These are phyloP conservation scores for Cryptoprocta ferox DNA, from an alignment of 2,797 vertebrate genomes.

Conservation along the genomic window DNA sequence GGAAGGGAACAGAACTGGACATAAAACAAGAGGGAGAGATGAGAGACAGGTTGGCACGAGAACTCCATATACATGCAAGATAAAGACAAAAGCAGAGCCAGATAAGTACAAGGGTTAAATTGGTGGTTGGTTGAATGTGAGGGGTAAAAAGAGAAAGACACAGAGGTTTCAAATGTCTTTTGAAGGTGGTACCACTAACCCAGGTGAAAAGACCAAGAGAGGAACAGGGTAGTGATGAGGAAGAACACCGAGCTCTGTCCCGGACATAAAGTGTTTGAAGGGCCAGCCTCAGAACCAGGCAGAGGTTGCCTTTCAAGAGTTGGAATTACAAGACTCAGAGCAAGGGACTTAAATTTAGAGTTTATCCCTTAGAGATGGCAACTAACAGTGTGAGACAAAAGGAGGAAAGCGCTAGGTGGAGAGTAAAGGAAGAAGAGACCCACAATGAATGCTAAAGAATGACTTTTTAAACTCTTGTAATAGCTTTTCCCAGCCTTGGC, in stretches of 20 bases:
- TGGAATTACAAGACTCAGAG: neutral
- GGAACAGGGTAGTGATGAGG: accelerated
- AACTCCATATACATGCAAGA: neutral
- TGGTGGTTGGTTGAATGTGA: neutral
- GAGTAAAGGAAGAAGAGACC: neutral
- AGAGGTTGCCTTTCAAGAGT: neutral
- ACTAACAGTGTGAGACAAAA: neutral
- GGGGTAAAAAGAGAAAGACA: neutral
- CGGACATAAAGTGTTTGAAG: neutral
- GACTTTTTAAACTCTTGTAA: neutral
- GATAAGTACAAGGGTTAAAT: neutral
- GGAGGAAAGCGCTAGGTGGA: neutral
- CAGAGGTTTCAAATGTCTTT: neutral
- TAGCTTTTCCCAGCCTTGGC: neutral
- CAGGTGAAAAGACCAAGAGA: neutral
- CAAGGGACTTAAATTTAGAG: neutral
- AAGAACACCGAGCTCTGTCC: neutral
- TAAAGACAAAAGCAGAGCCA: neutral
- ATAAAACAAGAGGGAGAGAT: neutral
- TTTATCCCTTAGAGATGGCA: neutral
- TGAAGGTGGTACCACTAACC: neutral
- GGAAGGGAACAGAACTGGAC: neutral
- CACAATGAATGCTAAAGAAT: neutral
- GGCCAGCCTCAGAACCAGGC: neutral
- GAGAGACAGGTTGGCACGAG: neutral